A percentile compares a stretch with the other conserved stretches of the same genome.
phyloP scores from a whole-genome alignment of 2,888 invertebrate species.

The Ectropis crepuscularia region DNA sequence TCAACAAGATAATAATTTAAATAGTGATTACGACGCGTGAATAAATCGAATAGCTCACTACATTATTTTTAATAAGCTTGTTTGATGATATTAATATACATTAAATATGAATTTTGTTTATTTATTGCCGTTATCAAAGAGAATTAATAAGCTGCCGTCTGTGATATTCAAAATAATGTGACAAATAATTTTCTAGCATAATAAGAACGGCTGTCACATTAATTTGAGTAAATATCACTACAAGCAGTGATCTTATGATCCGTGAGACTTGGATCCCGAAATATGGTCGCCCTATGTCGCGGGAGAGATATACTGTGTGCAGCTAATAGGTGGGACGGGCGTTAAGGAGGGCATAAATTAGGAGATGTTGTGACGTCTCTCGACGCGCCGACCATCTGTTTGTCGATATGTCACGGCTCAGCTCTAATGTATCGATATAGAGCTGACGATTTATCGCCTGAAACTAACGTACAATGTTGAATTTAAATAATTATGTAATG shows the following conservation, averaged over 20 bases:
- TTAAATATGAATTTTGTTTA: conserved; percentile 22
- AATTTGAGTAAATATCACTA: conserved; percentile 35
- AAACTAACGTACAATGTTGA: conserved; percentile 10
- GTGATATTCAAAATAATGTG: conserved; percentile 29
- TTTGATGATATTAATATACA: conserved; percentile 22
- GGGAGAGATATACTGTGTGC: conserved; percentile 78
- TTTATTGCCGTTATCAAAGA: conserved; percentile 18
- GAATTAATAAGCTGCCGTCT: conserved; percentile 16
- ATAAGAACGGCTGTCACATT: conserved; percentile 35
- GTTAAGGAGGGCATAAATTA: conserved; percentile 84
- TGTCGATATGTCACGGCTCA: conserved; percentile 80
- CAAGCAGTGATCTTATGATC: conserved; percentile 35
- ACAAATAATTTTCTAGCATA: conserved; percentile 30
- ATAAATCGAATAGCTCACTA: conserved; percentile 22
- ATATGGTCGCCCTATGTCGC: conserved; percentile 61
- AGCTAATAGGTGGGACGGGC: conserved; percentile 82
- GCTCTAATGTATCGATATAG: conserved; percentile 61
- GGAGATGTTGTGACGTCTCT: conserved; percentile 79
- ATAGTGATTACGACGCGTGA: conserved; percentile 22
- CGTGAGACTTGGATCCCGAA: conserved; percentile 45
- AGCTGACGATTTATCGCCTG: conserved; percentile 47
- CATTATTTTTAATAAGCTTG: conserved; percentile 29
- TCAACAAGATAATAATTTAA: conserved; percentile 27
- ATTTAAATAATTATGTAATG: conserved; percentile 9
- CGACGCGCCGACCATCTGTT: conserved; percentile 77